These are phyloP conservation scores for Phasia obesa DNA, from an alignment of 2,888 invertebrate species.

Conservation along the genomic window DNA sequence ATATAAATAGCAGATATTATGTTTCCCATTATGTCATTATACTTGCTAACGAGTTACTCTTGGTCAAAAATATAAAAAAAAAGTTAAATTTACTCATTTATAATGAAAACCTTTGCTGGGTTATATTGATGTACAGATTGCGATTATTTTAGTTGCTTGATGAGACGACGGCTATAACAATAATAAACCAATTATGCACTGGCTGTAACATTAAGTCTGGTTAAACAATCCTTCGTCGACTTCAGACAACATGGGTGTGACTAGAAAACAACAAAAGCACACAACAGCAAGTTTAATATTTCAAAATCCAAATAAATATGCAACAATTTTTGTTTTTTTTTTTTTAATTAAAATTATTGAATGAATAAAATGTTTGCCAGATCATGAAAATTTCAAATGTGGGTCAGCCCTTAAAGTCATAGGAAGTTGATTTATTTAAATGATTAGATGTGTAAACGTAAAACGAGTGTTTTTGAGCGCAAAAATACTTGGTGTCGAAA, in stretches of 20 bases:
- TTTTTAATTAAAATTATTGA: neutral
- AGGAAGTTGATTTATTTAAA: too few species aligned
- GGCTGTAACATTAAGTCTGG: conserved; percentile 76
- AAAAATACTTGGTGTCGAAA: too few species aligned
- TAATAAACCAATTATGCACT: conserved; percentile 81
- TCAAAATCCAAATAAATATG: neutral
- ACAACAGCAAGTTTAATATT: neutral
- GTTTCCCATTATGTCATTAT: too few species aligned
- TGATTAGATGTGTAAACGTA: too few species aligned
- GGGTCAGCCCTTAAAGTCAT: too few species aligned
- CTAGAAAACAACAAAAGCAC: conserved; percentile 3
- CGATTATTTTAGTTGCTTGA: conserved; percentile 6
- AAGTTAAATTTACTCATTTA: neutral
- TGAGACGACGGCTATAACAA: conserved; percentile 27
- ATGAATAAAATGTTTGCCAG: too few species aligned
- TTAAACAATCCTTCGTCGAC: conserved; percentile 32
- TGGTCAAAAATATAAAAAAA: too few species aligned
- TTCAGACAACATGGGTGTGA: conserved; percentile 24
- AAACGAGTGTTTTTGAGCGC: neutral
- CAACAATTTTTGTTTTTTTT: neutral
- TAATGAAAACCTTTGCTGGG: conserved; percentile 8
- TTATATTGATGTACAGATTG: neutral
- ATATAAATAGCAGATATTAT: too few species aligned
- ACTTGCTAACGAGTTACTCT: too few species aligned
- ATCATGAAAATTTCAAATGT: too few species aligned